These are phyloP conservation scores for Dryobotodes eremita DNA, from an alignment of 2,888 invertebrate genomes.

Conservation along the genomic window DNA sequence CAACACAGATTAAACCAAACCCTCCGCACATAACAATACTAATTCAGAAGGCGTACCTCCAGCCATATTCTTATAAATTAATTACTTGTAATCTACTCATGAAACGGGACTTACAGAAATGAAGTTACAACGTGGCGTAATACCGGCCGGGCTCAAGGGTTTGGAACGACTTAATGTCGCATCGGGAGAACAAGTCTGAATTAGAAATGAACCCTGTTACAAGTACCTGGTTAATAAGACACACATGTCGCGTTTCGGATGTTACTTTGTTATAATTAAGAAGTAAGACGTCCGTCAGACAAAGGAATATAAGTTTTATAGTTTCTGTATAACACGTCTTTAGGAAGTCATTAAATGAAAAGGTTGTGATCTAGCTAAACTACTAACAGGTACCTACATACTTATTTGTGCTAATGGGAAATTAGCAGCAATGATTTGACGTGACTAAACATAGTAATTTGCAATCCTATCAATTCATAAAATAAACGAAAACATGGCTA, in stretches of 20 bases:
- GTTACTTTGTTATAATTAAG: slow-evolving; percentile 73
- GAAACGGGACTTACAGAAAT: slow-evolving; percentile 89
- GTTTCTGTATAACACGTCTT: background rate
- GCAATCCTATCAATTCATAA: background rate
- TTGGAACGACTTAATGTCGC: slow-evolving; percentile 87
- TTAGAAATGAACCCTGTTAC: slow-evolving; percentile 87
- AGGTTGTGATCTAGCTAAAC: background rate
- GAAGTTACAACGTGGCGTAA: slow-evolving; percentile 86
- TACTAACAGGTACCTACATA: background rate
- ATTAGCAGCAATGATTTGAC: background rate
- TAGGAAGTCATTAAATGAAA: background rate
- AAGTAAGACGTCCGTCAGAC: slow-evolving; percentile 32
- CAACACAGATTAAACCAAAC: slow-evolving; percentile 72
- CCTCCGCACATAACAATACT: slow-evolving; percentile 81
- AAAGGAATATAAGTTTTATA: slow-evolving; percentile 24
- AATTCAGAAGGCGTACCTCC: slow-evolving; percentile 82
- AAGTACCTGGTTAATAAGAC: slow-evolving; percentile 85
- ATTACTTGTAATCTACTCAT: slow-evolving; percentile 91
- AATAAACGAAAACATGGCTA: background rate
- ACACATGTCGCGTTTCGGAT: slow-evolving; percentile 80
- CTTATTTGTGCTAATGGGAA: background rate
- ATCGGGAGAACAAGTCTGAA: slow-evolving; percentile 84
- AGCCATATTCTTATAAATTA: slow-evolving; percentile 91
- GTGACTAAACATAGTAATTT: background rate
- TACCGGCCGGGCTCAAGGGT: slow-evolving; percentile 79